Percentiles rank a stretch among this genome's conserved stretches.
Evolutionary conservation across 2,888 invertebrate genomes (phyloP).

Genomic region (Exephanes ischioxanthus): DNA sequence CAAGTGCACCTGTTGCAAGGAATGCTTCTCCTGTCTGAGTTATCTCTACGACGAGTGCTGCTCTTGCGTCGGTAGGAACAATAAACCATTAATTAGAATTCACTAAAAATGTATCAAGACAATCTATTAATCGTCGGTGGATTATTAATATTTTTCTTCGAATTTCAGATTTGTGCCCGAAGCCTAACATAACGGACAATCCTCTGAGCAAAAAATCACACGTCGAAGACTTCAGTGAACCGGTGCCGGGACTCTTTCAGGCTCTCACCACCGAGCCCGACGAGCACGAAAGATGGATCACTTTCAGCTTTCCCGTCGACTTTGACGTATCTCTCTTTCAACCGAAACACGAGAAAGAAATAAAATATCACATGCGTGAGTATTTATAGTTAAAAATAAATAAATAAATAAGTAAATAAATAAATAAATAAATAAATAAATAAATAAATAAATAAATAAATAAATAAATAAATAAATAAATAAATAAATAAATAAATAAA

Average conservation of each 20-base stretch:
- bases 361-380: conserved; percentile 91
- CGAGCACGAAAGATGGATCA: conserved; percentile 92
- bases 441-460: neutral
- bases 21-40: conserved; percentile 96
- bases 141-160: conserved; percentile 58
- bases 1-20: conserved; percentile 97
- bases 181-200: conserved; percentile 92
- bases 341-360: conserved; percentile 89
- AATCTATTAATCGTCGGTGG: neutral
- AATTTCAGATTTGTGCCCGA: conserved; percentile 94
- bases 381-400: conserved; percentile 71
- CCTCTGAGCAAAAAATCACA: conserved; percentile 92
- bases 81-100: neutral
- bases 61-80: conserved; percentile 96
- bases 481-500: neutral
- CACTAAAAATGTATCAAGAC: neutral
- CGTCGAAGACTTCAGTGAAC: conserved; percentile 93
- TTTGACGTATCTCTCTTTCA: conserved; percentile 89
- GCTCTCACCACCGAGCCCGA: conserved; percentile 93
- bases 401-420: neutral
- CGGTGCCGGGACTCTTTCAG: conserved; percentile 93
- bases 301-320: conserved; percentile 92
- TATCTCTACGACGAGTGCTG: conserved; percentile 97
- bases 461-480: neutral
- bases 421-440: neutral